Conservation (phyloP, 1,140 invertebrate species). For the Drosophila miranda region DNA sequence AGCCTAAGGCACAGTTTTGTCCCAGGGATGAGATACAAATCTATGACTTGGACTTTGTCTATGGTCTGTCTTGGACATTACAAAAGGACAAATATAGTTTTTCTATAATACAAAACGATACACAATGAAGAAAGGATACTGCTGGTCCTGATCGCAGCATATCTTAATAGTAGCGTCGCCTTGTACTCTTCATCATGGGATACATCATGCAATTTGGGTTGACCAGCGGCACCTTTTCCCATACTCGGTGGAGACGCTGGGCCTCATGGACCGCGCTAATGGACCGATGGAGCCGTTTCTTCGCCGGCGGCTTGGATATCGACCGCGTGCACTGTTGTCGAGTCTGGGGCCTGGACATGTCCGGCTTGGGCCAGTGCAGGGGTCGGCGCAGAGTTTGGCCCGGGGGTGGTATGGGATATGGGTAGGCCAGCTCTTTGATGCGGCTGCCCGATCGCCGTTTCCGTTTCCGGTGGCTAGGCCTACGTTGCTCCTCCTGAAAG, state of each 20-base stretch:
- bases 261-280: slow-evolving; percentile 2
- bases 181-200: too few relatives aligned
- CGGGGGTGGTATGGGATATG: not conserved
- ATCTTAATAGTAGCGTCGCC: too few relatives aligned
- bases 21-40: too few relatives aligned
- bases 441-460: not conserved
- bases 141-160: too few relatives aligned
- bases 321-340: not conserved
- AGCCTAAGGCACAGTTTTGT: too few relatives aligned
- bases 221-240: slow-evolving; percentile 28
- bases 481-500: slow-evolving; percentile 11
- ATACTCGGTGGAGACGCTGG: slow-evolving; percentile 14
- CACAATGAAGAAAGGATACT: too few relatives aligned
- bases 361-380: slow-evolving; percentile 60
- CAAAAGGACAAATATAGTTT: too few relatives aligned
- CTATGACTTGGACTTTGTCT: too few relatives aligned
- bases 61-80: too few relatives aligned
- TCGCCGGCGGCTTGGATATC: not conserved
- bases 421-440: not conserved
- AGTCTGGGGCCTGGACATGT: slow-evolving; percentile 9
- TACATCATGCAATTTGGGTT: too few relatives aligned
- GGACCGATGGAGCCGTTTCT: not conserved
- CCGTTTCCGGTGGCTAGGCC: slow-evolving; percentile 8
- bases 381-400: slow-evolving; percentile 25
- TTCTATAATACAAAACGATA: too few relatives aligned